These are phyloP conservation scores for Piliocolobus tephrosceles DNA, from an alignment of 2,113 vertebrate genomes.

Conservation along the genomic window DNA sequence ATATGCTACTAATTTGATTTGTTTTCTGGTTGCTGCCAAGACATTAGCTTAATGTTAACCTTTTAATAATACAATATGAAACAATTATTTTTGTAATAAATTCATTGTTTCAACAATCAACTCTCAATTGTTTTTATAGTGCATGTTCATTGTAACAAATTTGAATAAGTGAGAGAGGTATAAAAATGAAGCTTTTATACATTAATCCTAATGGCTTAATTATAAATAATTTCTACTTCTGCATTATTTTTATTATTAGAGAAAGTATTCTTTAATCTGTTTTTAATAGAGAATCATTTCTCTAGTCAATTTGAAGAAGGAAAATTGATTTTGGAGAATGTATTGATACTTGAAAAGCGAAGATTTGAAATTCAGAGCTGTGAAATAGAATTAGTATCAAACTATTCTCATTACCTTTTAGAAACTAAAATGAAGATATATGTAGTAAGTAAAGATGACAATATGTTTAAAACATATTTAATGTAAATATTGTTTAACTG, in stretches of 20 bases:
- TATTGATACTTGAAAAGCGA: neutral
- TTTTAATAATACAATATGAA: slow-evolving; percentile 10
- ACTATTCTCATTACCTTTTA: neutral
- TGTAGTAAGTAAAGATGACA: neutral
- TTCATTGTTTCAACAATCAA: neutral
- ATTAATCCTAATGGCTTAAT: neutral
- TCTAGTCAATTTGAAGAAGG: neutral
- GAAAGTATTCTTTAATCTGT: neutral
- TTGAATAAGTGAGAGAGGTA: neutral
- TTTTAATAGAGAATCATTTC: neutral
- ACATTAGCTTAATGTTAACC: neutral
- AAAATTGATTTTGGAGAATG: neutral
- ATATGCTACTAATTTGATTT: neutral
- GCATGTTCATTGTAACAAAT: neutral
- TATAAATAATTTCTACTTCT: neutral
- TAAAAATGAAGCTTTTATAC: neutral
- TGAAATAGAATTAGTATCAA: neutral
- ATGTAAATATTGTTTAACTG: neutral
- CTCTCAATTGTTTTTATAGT: neutral
- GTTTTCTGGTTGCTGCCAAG: neutral
- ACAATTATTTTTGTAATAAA: neutral
- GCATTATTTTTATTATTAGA: neutral
- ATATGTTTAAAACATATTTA: slow-evolving; percentile 14
- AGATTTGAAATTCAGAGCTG: neutral
- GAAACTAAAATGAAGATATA: neutral